Percentiles rank a stretch among this genome's conserved stretches.
Evolutionary conservation across 2,888 invertebrate genomes (phyloP).

Genomic region (Calameuta idolon): DNA sequence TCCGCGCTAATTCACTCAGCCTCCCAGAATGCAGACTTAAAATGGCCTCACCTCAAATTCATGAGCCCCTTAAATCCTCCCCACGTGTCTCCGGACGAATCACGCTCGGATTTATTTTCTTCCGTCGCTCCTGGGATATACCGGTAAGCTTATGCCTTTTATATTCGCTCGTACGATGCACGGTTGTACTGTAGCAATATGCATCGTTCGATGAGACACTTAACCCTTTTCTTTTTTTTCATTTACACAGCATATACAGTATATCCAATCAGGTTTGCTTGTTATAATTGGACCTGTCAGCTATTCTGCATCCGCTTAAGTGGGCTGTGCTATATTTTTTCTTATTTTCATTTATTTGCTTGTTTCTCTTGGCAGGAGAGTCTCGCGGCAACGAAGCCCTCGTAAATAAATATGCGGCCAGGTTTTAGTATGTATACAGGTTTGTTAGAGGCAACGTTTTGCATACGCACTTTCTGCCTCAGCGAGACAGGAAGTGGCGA

Average conservation of each 20-base stretch:
- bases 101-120: not conserved
- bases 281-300: not conserved
- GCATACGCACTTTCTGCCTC: not conserved
- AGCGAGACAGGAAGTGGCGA: not conserved
- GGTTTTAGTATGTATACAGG: not conserved
- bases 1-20: conserved; percentile 6
- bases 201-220: not conserved
- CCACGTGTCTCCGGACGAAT: not conserved
- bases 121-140: not conserved
- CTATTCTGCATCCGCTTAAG: not conserved
- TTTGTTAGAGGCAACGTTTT: not conserved
- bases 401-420: not conserved
- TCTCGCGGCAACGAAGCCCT: not conserved
- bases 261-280: not conserved
- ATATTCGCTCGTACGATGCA: not conserved
- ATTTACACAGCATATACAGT: not conserved
- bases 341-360: not conserved
- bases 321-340: not conserved
- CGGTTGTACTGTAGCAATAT: not conserved
- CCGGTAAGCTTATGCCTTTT: not conserved
- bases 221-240: not conserved
- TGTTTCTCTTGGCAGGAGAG: not conserved
- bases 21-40: not conserved
- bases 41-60: conserved; percentile 2
- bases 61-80: not conserved